Percentiles rank a stretch among this genome's conserved stretches.
Evolutionary conservation across 2,113 vertebrate genomes (phyloP).

Genomic region (Asarcornis scutulata): DNA sequence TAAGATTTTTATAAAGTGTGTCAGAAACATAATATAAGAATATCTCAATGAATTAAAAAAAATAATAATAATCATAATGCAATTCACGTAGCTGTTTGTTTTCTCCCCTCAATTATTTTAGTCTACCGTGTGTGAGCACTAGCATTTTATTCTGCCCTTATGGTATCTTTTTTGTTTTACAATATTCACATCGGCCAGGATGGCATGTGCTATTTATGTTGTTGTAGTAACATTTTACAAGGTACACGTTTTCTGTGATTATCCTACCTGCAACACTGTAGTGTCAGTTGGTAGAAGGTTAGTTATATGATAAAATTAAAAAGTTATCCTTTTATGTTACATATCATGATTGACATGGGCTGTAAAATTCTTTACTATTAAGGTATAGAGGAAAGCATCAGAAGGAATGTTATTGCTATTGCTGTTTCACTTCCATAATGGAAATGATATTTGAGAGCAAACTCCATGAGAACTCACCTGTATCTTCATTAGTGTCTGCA

Average conservation of each 20-base stretch:
- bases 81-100: fast-evolving
- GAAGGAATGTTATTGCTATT: background rate
- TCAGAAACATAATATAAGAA: background rate
- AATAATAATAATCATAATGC: background rate
- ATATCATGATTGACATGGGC: fast-evolving
- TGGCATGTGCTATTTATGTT: background rate
- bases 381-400: background rate
- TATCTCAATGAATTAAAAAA: background rate
- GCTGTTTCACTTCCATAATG: background rate
- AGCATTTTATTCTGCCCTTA: background rate
- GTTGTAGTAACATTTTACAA: background rate
- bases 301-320: background rate
- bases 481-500: background rate
- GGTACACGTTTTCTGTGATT: background rate
- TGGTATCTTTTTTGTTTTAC: background rate
- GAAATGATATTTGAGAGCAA: background rate
- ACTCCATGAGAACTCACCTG: background rate
- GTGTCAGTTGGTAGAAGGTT: background rate
- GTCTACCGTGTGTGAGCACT: fast-evolving
- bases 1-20: background rate
- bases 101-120: background rate
- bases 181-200: background rate
- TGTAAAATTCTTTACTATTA: background rate
- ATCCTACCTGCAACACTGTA: background rate
- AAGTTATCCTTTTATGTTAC: fast-evolving